Base-by-base conservation (phyloP, 1,140 invertebrate species). In the Paraescarpia echinospica region DNA sequence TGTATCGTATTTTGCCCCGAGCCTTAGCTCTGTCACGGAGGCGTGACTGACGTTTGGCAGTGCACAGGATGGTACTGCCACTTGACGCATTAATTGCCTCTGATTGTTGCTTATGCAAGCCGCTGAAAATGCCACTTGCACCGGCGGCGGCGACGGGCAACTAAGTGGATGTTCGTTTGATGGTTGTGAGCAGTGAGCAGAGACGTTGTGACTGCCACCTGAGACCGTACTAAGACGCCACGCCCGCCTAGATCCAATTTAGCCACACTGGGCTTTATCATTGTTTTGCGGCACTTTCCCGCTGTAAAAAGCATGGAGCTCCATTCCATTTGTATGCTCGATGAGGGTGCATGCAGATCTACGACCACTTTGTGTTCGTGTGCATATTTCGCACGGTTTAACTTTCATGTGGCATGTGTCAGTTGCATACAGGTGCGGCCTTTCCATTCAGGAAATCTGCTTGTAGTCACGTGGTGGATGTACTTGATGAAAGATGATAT, bases 91-190 rank as follows among this genome's bases (percentile, higher is more conserved):
- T 77, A 77, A 77, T 77, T 77, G 59, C 59, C 59, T 77, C 59
- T 77, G 59, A 77, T 77, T 77, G 59, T 77, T 77, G 59, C 59
- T 77, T 77, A 77, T 31, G 59, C 22, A 77, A 77, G 59, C 59
- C 27, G 59, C 59, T 77, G 59, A 77, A 77, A 77, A 77, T 77
- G 59, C 59, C 59, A 77, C 59, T 77, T 77, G 59, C 59, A 18
- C 59, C 22, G 59, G 59, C 59, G 59, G 2, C 59, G 59, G 22
- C 59, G 59, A 77, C 59, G 27, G 27, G 59, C 14, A 18, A 18
- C 59, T 77, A 77, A 77, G 59, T 77, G 59, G 59, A 77, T 77
- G 59, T 77, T 77, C 59, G 59, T 77, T 77, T 77, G 59, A 77
- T 77, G 59, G 59, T 77, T 31, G 59, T 77, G 8, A 77, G 59